Base-by-base conservation (phyloP, 2,113 vertebrate genomes). In the Neolamprologus ventralis region DNA sequence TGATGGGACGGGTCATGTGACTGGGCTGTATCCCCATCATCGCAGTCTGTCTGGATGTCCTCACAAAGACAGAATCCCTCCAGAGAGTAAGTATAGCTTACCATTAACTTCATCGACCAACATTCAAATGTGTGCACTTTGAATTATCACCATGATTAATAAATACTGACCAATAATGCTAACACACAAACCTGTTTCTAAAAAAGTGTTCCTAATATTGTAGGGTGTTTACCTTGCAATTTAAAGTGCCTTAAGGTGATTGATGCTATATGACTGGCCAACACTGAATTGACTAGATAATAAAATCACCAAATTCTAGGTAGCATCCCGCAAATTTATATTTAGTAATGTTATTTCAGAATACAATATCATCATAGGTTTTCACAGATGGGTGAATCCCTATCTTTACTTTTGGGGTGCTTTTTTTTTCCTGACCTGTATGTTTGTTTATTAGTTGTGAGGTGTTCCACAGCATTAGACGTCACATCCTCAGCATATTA, bases 21-120 rank as follows among this genome's bases (percentile, higher is more conserved):
- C 99, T 0, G 99, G 99, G 17, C 95, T 99, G 79, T 99, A 99
- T 91, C 99, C 99, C 58, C 99, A 99, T 91, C 98, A 99, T 21
- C 97, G 98, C 87, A 99, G 99, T 94, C 97, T 99, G 55, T 99
- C 99, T 1, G 99, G 99, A 14, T 99, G 99, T 92, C 98, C 98
- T 65, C 98, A 99, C 97, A 99, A 99, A 93, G 99, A 99, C 95
- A 97, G 98, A 93, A 98, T 99, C 85, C 99, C 99, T 81, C 99
- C 98, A 2, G 99, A 99, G 96, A 99, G 99, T 99, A 73, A 96
- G 96, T 91, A 35, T 13, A 73, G 11, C 2, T 23, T 19, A 21
- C 57, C 7, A 45, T 55, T 42, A 63, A 42, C 23, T 31, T 42
- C 75, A 53, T 28, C 3, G 7, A 73, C 68, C 21, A 45, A 73